Percentiles rank a stretch among this genome's conserved stretches.
Evolutionary conservation across 2,888 invertebrate species (phyloP).

Genomic region (Thera obeliscata): DNA sequence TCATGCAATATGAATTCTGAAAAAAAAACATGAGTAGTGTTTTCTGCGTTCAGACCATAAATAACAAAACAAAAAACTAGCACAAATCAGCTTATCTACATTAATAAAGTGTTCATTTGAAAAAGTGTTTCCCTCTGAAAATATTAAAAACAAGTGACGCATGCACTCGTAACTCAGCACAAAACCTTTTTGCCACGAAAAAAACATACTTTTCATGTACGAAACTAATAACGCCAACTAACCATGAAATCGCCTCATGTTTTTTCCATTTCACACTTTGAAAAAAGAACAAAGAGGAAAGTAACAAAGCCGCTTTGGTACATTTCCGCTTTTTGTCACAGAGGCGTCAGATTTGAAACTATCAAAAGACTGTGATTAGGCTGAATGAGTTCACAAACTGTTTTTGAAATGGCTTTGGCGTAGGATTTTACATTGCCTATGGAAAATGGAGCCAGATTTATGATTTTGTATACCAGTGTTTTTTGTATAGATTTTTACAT

Average conservation of each 20-base stretch:
- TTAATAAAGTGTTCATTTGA: conserved; percentile 15
- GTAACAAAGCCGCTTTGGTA: conserved; percentile 66
- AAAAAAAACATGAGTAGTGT: background rate
- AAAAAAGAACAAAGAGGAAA: conserved; percentile 62
- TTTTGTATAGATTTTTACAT: background rate
- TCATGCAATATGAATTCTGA: conserved; percentile 8
- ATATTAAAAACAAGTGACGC: conserved; percentile 32
- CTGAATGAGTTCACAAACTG: conserved; percentile 36
- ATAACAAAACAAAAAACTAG: conserved; percentile 14
- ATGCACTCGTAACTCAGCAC: conserved; percentile 40
- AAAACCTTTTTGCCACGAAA: conserved; percentile 27
- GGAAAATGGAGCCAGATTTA: background rate
- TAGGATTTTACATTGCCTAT: background rate
- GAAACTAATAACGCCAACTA: conserved; percentile 70
- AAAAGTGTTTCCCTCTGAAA: conserved; percentile 22
- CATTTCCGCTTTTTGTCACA: conserved; percentile 64
- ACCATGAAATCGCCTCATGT: conserved; percentile 81
- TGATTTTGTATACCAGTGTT: too few relatives aligned
- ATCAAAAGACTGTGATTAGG: conserved; percentile 45
- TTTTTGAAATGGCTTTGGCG: conserved; percentile 25
- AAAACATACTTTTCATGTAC: conserved; percentile 52
- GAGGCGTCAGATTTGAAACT: conserved; percentile 47
- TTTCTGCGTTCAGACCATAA: conserved; percentile 9
- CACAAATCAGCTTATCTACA: conserved; percentile 11
- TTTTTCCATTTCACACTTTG: conserved; percentile 73